Conservation (phyloP, 35 echinoderm and acorn worm species). For the Hemicentrotus pulcherrimus region DNA sequence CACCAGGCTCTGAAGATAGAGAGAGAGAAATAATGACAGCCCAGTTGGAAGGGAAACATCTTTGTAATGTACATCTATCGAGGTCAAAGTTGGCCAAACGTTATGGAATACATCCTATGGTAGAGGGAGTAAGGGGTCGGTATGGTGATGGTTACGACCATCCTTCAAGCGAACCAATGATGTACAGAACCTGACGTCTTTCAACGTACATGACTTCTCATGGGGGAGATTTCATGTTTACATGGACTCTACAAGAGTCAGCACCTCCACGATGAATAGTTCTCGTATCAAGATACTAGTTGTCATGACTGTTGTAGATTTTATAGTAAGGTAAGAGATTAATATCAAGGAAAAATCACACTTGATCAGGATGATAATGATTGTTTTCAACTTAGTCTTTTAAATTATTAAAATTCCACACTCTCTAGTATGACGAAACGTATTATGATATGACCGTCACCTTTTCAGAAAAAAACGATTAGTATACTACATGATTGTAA, state of each 20-base stretch:
- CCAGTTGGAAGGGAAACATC: neutral
- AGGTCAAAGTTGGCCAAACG: slow-evolving; percentile 3
- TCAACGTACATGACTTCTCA: neutral
- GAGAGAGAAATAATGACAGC: neutral
- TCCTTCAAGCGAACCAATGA: neutral
- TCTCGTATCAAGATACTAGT: too few relatives aligned
- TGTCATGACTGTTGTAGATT: too few relatives aligned
- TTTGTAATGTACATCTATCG: neutral
- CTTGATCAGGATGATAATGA: too few relatives aligned
- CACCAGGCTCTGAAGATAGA: neutral
- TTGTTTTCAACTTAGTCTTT: too few relatives aligned
- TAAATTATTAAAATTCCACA: too few relatives aligned
- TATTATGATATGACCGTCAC: too few relatives aligned
- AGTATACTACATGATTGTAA: too few relatives aligned
- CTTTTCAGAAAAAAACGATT: too few relatives aligned
- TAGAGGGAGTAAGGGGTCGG: neutral
- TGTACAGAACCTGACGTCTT: neutral
- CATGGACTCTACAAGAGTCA: neutral
- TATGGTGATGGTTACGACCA: neutral
- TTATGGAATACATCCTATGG: neutral
- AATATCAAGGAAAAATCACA: too few relatives aligned
- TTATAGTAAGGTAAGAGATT: too few relatives aligned
- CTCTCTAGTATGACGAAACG: too few relatives aligned
- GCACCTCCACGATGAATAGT: too few relatives aligned
- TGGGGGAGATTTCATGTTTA: neutral